Base-by-base conservation (phyloP, 2,797 vertebrate genomes). In the Sebastes wilsoni region DNA sequence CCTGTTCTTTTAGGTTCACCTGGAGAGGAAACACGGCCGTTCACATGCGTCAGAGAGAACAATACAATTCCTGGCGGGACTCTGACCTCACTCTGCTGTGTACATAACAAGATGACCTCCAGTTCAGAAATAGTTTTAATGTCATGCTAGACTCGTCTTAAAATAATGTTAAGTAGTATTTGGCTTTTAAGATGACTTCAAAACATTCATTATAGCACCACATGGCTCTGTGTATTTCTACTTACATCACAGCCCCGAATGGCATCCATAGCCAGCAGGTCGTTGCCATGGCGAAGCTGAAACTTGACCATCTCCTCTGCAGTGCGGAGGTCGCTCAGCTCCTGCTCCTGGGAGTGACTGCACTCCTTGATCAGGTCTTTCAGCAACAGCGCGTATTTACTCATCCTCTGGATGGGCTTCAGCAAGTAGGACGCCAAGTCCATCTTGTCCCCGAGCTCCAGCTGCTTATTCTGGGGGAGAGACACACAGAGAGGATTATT, bases 1-100 rank as follows among this genome's bases (percentile, higher is more conserved):
- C 97, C 89, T 98, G 97, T 60, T 97, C 97, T 87, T 97, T 97
- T 14, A 97, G 88, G 89, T 97, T 97, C 79, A 97, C 97, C 97
- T 98, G 83, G 12, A 91, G 62, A 91, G 87, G 89, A 92, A 94
- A 78, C 85, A 34, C 9, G 18, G 71, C 3, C 11, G 27, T 77
- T 82, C 38, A 68, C 79, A 77, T 86, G 87, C 87, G 85, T 94
- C 91, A 93, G 59, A 66, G 61, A 88, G 83, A 94, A 94, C 93
- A 94, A 92, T 90, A 71, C 76, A 68, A 46, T 20, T 59, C 54
- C 76, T 82, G 60, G 12, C 32, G 70, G 83, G 76, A 79, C 4
- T 71, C 70, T 87, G 80, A 86, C 62, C 79, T 89, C 65, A 86
- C 25, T 60, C 68, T 56, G 28, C 72, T 84, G 81, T 65, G 66